Percentiles rank a stretch among this genome's conserved stretches.
These are phyloP conservation scores for Vulpes vulpes DNA, from an alignment of 2,113 vertebrate genomes.

Conservation along the genomic window DNA sequence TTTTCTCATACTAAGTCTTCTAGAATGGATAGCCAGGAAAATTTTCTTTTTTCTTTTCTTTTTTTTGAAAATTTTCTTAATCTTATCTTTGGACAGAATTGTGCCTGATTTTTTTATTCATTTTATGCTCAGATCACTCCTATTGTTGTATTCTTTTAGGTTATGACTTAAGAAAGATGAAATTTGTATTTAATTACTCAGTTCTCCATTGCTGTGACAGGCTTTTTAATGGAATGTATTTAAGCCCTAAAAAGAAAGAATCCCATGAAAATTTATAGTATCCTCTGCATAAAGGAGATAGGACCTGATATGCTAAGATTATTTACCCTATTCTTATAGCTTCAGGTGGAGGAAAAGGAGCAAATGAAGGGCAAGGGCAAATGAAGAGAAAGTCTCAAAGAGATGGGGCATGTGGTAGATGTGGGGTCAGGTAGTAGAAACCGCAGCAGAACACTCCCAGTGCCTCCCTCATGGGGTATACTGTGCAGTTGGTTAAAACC, in stretches of 20 bases:
- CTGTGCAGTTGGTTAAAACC: neutral
- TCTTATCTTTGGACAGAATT: neutral
- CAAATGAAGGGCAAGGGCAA: neutral
- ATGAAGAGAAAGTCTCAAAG: neutral
- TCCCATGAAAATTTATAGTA: neutral
- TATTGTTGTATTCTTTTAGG: neutral
- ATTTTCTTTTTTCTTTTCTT: neutral
- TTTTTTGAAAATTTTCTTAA: neutral
- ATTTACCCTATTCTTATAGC: neutral
- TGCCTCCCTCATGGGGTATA: neutral
- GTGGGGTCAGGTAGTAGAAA: neutral
- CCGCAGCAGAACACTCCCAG: neutral
- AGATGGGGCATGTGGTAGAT: neutral
- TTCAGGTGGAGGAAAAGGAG: neutral
- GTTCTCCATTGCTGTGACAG: neutral
- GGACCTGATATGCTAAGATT: neutral
- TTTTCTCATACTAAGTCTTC: neutral
- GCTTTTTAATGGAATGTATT: neutral
- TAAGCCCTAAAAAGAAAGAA: neutral
- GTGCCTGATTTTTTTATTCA: neutral
- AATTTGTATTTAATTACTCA: neutral
- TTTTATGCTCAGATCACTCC: neutral
- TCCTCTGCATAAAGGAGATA: neutral
- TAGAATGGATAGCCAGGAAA: neutral
- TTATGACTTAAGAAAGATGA: neutral